Conservation (phyloP, 2,888 invertebrate genomes). For the Siphlonurus alternatus region DNA sequence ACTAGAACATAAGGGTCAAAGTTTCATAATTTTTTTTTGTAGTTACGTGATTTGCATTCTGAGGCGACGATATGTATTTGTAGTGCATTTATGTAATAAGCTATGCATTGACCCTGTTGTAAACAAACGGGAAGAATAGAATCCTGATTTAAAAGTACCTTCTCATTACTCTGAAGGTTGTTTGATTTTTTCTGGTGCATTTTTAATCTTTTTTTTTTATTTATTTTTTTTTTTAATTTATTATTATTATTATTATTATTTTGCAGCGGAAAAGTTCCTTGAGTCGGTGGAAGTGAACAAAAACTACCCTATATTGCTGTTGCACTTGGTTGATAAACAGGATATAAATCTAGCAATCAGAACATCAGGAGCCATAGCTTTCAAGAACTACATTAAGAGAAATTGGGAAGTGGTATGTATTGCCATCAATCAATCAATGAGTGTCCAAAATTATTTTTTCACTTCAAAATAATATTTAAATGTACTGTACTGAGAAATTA, state of each 20-base stretch:
- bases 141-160: too few species aligned
- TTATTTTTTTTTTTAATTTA: too few species aligned
- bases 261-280: slow-evolving; percentile 77
- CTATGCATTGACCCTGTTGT: too few species aligned
- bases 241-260: too few species aligned
- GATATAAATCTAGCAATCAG: slow-evolving; percentile 66
- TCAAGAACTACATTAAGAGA: slow-evolving; percentile 92
- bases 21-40: too few species aligned
- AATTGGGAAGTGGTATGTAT: slow-evolving; percentile 77
- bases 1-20: too few species aligned
- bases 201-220: too few species aligned
- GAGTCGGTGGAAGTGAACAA: slow-evolving; percentile 79
- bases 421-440: neutral
- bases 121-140: too few species aligned
- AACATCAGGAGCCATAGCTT: slow-evolving; percentile 80
- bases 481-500: neutral
- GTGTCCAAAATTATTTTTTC: neutral
- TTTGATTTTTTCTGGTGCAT: too few species aligned
- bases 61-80: neutral
- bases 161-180: too few species aligned
- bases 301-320: slow-evolving; percentile 72
- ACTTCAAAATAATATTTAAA: neutral
- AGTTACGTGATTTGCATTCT: too few species aligned
- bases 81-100: neutral
- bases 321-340: slow-evolving; percentile 72